A percentile compares a stretch with the other conserved stretches of the same genome.
Conservation (phyloP, 2,113 vertebrate genomes). For the Clarias magur region DNA sequence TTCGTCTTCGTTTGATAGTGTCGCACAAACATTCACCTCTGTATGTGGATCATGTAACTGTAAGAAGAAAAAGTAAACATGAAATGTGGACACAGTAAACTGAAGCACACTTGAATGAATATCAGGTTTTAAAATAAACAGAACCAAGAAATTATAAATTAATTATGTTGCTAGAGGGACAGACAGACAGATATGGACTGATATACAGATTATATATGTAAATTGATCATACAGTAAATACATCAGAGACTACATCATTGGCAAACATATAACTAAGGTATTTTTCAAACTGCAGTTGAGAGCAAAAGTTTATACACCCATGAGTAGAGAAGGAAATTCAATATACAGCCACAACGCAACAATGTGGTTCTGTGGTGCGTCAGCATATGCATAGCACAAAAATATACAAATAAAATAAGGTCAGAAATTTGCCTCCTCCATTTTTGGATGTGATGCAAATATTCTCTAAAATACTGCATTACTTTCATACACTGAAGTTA, state of each 20-base stretch:
- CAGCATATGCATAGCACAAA: neutral
- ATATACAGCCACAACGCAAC: neutral
- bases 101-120: neutral
- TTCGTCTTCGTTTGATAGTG: neutral
- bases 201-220: no score
- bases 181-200: no score
- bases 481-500: neutral
- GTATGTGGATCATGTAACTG: neutral
- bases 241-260: neutral
- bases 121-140: neutral
- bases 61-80: neutral
- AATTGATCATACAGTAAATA: neutral
- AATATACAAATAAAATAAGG: neutral
- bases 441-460: neutral
- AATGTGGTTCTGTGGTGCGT: neutral
- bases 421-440: neutral
- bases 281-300: neutral
- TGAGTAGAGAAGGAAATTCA: neutral
- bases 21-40: neutral
- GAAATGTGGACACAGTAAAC: neutral
- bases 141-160: no score
- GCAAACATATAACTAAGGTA: neutral
- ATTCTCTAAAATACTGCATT: neutral
- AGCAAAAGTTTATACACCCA: conserved; percentile 1
- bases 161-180: no score